Evolutionary conservation across 2,797 vertebrate species (phyloP).

Genomic region (Synanceia verrucosa): DNA sequence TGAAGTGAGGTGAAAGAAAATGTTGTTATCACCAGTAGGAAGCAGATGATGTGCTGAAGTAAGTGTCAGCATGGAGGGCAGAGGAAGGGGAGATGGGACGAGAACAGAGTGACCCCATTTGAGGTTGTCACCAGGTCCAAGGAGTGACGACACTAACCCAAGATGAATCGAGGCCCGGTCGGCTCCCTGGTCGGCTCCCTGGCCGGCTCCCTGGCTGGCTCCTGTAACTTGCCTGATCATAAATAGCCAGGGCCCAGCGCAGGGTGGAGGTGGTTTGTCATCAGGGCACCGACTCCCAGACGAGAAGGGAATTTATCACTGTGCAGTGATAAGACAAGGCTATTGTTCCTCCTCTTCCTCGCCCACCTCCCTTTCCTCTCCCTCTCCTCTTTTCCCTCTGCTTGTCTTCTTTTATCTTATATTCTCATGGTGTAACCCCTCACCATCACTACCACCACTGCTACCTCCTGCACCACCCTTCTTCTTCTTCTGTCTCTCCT

Average conservation of each 20-base stretch:
- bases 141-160: constrained; percentile 38
- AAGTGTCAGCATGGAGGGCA: constrained; percentile 19
- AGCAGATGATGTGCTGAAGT: constrained; percentile 31
- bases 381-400: constrained; percentile 28
- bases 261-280: constrained; percentile 72
- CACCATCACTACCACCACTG: neutral
- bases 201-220: constrained; percentile 38
- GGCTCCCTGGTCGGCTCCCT: constrained; percentile 34
- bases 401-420: constrained; percentile 42
- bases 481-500: neutral
- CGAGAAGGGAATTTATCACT: constrained; percentile 75
- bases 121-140: constrained; percentile 46
- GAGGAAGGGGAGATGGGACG: neutral
- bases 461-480: neutral
- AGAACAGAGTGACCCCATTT: constrained; percentile 53
- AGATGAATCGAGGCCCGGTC: constrained; percentile 55
- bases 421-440: constrained; percentile 16
- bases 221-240: constrained; percentile 47
- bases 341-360: constrained; percentile 69
- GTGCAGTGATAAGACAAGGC: constrained; percentile 74
- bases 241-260: constrained; percentile 58
- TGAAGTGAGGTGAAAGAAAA: neutral
- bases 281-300: constrained; percentile 57
- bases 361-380: constrained; percentile 16
- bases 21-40: constrained; percentile 17